Conservation (phyloP, 2,113 vertebrate genomes). For the Grallaria varia region DNA sequence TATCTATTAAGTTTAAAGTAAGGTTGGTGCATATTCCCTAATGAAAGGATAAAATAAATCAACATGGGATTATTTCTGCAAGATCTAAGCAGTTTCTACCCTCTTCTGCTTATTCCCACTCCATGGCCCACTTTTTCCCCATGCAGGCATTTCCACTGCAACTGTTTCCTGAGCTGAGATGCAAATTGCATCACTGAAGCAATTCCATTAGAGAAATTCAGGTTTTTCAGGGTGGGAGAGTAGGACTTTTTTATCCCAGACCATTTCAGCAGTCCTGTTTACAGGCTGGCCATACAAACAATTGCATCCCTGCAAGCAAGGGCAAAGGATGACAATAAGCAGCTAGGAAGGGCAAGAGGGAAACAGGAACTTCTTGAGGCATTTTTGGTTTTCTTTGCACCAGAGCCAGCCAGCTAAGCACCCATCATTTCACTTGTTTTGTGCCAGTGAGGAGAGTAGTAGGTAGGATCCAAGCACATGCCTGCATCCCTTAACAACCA, state of each 20-base stretch:
- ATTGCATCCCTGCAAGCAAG: not conserved
- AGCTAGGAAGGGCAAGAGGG: not conserved
- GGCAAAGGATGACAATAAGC: not conserved
- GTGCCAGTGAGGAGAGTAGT: not conserved
- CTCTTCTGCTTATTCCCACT: not conserved
- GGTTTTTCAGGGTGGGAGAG: not conserved
- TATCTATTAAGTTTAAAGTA: not conserved
- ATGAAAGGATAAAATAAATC: not conserved
- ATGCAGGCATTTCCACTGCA: not conserved
- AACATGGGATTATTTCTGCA: not conserved
- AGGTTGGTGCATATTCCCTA: not conserved
- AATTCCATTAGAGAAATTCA: not conserved
- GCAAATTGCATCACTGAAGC: not conserved
- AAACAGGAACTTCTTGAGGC: not conserved
- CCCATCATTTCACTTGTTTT: not conserved
- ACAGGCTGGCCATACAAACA: not conserved
- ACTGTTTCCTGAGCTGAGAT: not conserved
- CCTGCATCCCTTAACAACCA: not conserved
- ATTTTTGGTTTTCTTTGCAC: not conserved
- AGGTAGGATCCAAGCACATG: not conserved
- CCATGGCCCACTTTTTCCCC: not conserved
- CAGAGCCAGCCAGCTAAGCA: not conserved
- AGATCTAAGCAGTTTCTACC: not conserved
- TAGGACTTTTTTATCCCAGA: not conserved
- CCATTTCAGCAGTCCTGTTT: not conserved